phyloP scores from a whole-genome alignment of 1,140 invertebrate genomes.

The Penaeus vannamei region DNA sequence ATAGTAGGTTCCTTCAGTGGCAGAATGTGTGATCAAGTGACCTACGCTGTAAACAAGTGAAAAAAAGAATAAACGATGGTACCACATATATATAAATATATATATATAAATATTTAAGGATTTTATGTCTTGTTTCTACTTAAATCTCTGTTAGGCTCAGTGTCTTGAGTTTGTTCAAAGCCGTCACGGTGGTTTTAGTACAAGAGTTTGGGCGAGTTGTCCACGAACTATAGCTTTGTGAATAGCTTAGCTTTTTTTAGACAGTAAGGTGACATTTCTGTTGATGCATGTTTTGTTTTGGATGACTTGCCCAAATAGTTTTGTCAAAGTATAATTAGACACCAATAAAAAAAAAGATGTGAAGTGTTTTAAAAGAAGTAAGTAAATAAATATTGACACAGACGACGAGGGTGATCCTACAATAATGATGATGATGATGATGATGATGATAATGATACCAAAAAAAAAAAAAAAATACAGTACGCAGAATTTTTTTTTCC shows the following conservation, averaged over 20 bases:
- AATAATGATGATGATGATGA: not conserved
- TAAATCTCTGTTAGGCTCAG: constrained; percentile 62
- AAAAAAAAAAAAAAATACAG: too few species aligned
- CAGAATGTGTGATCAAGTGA: constrained; percentile 53
- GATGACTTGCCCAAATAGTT: constrained; percentile 63
- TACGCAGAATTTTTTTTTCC: constrained; percentile 55
- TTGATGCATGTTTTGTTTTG: constrained; percentile 64
- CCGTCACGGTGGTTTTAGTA: constrained; percentile 64
- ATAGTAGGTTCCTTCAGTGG: constrained; percentile 57
- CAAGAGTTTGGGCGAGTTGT: constrained; percentile 61
- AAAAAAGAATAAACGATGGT: not conserved
- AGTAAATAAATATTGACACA: not conserved
- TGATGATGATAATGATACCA: too few species aligned
- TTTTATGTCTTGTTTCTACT: constrained; percentile 62
- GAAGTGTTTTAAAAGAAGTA: constrained; percentile 32
- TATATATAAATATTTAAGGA: constrained; percentile 46
- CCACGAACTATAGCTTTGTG: constrained; percentile 60
- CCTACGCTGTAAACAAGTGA: constrained; percentile 49
- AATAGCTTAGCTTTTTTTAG: constrained; percentile 64
- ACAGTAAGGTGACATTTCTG: constrained; percentile 57
- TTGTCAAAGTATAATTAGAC: constrained; percentile 57
- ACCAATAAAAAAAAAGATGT: constrained; percentile 55
- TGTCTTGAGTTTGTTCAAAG: constrained; percentile 58
- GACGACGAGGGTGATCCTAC: constrained; percentile 55
- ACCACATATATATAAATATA: constrained; percentile 35